phyloP scores from a whole-genome alignment of 2,113 vertebrate species.

The Myiagra hebetior region DNA sequence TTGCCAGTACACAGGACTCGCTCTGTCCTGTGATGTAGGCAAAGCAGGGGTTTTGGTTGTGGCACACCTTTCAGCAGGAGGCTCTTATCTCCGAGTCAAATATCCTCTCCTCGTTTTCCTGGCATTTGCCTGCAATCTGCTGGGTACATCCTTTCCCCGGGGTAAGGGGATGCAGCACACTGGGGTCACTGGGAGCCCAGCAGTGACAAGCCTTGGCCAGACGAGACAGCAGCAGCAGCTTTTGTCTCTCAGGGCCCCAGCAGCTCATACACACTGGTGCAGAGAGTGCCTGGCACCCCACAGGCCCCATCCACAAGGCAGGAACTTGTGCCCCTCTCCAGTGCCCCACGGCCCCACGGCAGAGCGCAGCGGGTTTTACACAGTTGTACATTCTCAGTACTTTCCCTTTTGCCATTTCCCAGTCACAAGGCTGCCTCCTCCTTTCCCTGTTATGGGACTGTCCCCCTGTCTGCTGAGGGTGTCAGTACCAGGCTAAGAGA shows the following conservation, averaged over 20 bases:
- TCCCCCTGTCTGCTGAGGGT: not conserved
- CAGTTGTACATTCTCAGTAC: accelerated
- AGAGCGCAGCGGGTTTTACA: not conserved
- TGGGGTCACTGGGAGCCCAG: not conserved
- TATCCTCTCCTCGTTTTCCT: not conserved
- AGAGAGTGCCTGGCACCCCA: not conserved
- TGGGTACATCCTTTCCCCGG: not conserved
- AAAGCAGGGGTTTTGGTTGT: not conserved
- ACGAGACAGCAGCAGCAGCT: not conserved
- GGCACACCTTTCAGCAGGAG: not conserved
- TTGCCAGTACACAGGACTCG: not conserved
- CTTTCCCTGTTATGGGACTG: not conserved
- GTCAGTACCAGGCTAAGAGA: not conserved
- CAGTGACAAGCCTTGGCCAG: not conserved
- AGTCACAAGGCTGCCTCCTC: not conserved
- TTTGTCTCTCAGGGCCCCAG: not conserved
- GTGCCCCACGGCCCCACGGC: not conserved
- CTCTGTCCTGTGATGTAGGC: not conserved
- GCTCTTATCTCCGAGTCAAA: not conserved
- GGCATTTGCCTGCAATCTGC: not conserved
- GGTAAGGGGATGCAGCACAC: not conserved
- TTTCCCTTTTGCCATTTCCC: not conserved
- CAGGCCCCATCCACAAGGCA: not conserved
- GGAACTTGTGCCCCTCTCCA: not conserved
- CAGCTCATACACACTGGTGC: not conserved